Evolutionary conservation across 2,888 invertebrate species (phyloP).

Genomic region (Aleiodes alternator): DNA sequence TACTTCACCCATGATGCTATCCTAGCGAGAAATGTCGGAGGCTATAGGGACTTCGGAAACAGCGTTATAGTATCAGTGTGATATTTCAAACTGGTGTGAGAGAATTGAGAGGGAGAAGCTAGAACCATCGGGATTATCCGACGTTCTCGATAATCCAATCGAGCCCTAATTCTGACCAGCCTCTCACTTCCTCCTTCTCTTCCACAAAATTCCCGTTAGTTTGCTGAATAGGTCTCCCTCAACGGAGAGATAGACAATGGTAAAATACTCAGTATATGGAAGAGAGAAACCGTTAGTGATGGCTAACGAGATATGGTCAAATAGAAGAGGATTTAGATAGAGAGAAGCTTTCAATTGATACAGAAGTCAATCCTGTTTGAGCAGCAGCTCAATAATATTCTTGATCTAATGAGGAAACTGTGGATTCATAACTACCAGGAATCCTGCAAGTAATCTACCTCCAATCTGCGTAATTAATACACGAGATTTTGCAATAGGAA

Average conservation of each 20-base stretch:
- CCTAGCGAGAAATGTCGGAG: slow-evolving; percentile 52
- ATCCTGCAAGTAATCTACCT: no score
- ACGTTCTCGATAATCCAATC: slow-evolving; percentile 73
- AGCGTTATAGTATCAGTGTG: slow-evolving; percentile 14
- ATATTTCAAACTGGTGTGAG: slow-evolving; percentile 22
- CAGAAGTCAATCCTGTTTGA: slow-evolving; percentile 25
- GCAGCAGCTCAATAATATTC: slow-evolving; percentile 21
- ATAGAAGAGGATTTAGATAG: slow-evolving; percentile 52
- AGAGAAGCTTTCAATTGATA: slow-evolving; percentile 24
- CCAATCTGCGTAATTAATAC: no score
- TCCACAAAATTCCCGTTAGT: slow-evolving; percentile 72
- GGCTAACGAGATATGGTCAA: slow-evolving; percentile 68
- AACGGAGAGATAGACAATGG: slow-evolving; percentile 67
- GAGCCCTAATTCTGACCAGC: slow-evolving; percentile 74
- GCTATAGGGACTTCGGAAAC: slow-evolving; percentile 61
- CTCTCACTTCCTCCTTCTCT: slow-evolving; percentile 50
- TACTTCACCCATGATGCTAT: not conserved
- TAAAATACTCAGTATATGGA: slow-evolving; percentile 64
- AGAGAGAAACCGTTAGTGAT: slow-evolving; percentile 48
- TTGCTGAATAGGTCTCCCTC: slow-evolving; percentile 72
- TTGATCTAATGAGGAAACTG: not conserved
- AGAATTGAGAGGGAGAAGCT: not conserved
- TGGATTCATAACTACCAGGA: no score
- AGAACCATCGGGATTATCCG: slow-evolving; percentile 49
- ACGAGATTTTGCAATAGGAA: no score